These are phyloP conservation scores for Cyclina sinensis DNA, from an alignment of 1,140 invertebrate species.

Conservation along the genomic window DNA sequence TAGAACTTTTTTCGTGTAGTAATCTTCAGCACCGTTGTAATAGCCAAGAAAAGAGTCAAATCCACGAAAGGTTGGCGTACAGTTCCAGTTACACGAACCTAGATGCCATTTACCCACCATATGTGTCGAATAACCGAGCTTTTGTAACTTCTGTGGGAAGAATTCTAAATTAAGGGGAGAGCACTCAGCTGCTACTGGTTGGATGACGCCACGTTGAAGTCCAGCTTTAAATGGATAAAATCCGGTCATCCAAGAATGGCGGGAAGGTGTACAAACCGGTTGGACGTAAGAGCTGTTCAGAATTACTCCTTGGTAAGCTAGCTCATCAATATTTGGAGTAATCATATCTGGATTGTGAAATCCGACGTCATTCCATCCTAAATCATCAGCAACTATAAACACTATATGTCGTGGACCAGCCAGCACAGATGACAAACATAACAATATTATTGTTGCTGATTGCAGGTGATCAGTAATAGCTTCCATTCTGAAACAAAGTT, in stretches of 20 bases:
- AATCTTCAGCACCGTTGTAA: slow-evolving; percentile 85
- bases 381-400: slow-evolving; percentile 79
- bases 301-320: slow-evolving; percentile 79
- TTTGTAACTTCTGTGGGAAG: slow-evolving; percentile 72
- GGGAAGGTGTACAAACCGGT: slow-evolving; percentile 81
- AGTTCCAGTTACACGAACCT: slow-evolving; percentile 86
- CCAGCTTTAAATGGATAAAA: slow-evolving; percentile 72
- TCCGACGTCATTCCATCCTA: slow-evolving; percentile 80
- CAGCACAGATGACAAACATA: neutral
- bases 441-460: neutral
- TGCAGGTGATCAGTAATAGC: neutral
- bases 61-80: slow-evolving; percentile 86
- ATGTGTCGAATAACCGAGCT: slow-evolving; percentile 71
- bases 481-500: too few relatives aligned
- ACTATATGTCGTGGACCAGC: slow-evolving; percentile 68
- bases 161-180: slow-evolving; percentile 62
- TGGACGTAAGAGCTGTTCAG: slow-evolving; percentile 80
- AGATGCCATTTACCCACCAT: slow-evolving; percentile 86
- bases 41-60: slow-evolving; percentile 87
- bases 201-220: slow-evolving; percentile 65
- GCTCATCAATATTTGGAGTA: slow-evolving; percentile 79
- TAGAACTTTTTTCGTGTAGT: slow-evolving; percentile 77
- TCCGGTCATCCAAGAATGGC: slow-evolving; percentile 71
- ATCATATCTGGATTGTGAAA: slow-evolving; percentile 79
- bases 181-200: slow-evolving; percentile 46